These are phyloP conservation scores for Actias luna DNA, from an alignment of 2,888 invertebrate genomes.

Conservation along the genomic window DNA sequence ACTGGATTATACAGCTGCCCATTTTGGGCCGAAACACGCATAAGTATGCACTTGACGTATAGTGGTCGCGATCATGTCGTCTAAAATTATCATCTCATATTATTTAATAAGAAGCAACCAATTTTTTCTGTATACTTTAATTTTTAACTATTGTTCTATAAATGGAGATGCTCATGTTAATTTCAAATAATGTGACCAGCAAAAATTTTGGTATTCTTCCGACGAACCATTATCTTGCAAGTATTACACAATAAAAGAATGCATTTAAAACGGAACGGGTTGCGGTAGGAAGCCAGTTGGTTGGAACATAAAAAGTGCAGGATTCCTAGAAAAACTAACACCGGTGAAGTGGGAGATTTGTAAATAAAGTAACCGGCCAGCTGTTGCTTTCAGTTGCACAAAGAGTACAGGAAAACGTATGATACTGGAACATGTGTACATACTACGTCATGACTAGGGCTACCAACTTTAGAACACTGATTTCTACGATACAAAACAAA, in stretches of 20 bases:
- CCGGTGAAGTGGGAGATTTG: slow-evolving; percentile 18
- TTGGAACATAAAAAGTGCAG: slow-evolving; percentile 14
- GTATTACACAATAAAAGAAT: not conserved
- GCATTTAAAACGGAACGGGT: not conserved
- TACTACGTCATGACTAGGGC: not conserved
- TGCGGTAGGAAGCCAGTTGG: not conserved
- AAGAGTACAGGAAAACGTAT: not conserved
- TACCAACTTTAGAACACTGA: not conserved
- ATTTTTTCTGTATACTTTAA: too few species aligned
- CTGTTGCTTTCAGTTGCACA: slow-evolving; percentile 6
- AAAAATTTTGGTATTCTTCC: not conserved
- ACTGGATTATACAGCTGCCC: too few species aligned
- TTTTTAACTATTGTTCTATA: not conserved
- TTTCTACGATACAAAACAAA: not conserved
- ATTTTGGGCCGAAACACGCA: too few species aligned
- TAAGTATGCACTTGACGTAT: too few species aligned
- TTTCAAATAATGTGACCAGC: not conserved
- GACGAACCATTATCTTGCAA: not conserved
- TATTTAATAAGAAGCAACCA: too few species aligned
- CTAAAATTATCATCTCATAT: too few species aligned
- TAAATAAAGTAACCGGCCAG: slow-evolving; percentile 21
- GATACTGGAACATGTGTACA: not conserved
- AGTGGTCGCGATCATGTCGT: too few species aligned
- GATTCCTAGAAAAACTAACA: slow-evolving; percentile 21
- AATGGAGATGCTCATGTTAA: not conserved